Evolutionary conservation across 2,888 invertebrate species (phyloP).

Genomic region (Odontocerum albicorne): DNA sequence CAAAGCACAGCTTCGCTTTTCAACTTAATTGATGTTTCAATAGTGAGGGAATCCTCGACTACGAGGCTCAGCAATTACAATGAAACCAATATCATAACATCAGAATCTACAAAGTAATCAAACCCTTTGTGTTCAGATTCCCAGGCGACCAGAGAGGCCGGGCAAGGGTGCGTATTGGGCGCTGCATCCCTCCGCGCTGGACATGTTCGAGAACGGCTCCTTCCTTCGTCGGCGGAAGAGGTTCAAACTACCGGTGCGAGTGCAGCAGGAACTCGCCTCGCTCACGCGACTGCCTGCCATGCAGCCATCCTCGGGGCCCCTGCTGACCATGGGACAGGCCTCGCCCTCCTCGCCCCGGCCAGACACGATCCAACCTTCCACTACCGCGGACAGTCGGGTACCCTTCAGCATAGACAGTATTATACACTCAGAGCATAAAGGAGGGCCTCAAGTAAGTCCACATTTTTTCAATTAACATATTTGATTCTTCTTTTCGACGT

Average conservation of each 20-base stretch:
- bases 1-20: no score
- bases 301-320: conserved; percentile 31
- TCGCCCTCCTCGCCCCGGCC: conserved; percentile 7
- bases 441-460: conserved; percentile 27
- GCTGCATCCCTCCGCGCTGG: conserved; percentile 74
- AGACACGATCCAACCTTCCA: conserved; percentile 5
- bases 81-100: no score
- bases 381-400: conserved; percentile 31
- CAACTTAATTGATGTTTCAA: no score
- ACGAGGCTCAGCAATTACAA: no score
- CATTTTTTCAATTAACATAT: no score
- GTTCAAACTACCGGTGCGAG: conserved; percentile 68
- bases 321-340: conserved; percentile 3
- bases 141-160: conserved; percentile 73
- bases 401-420: conserved; percentile 45
- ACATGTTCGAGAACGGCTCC: conserved; percentile 89
- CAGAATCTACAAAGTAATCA: no score
- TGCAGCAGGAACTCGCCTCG: conserved; percentile 59
- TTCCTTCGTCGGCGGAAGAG: conserved; percentile 76
- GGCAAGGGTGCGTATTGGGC: conserved; percentile 89
- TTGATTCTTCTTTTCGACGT: no score
- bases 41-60: no score
- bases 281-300: conserved; percentile 47
- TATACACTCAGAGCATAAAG: conserved; percentile 38
- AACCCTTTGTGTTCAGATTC: conserved; percentile 61